Evolutionary conservation across 2,113 vertebrate genomes (phyloP), one percentile per base, ranked within the genome.

Genomic region (Calyptomena viridis): DNA sequence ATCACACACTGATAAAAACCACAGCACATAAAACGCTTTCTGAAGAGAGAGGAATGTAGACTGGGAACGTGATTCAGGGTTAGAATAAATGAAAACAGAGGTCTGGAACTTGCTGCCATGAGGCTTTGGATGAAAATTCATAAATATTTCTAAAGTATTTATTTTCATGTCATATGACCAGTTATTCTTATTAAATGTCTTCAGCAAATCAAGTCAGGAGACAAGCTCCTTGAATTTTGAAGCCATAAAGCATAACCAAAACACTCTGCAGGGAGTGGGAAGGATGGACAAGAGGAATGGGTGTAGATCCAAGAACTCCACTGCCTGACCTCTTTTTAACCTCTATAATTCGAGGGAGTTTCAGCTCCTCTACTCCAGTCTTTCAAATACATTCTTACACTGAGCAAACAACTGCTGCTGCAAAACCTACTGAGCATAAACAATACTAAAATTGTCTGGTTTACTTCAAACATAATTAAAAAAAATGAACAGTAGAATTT

Each of bases 141-240:
- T 64, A 89, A 73, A 50, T 82, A 89, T 84, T 95, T 93, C 86
- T 30, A 7, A 94, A 74, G 73, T 84, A 82, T 67, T 96, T 92
- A 35, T 84, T 95, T 93, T 94, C 56, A 64, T 82, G 69, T 92
- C 77, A 59, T 87, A 75, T 2, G 7, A 78, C 33, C 35, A 59
- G 59, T 68, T 90, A 46, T 60, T 90, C 64, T 84, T 64, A 40
- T 27, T 66, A 95, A 81, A 78, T 12, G 11, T 60, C 87, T 94
- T 73, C 76, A 89, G 52, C 53, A 82, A 84, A 68, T 71, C 86
- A 89, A 6, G 59, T 81, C 74, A 93, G 55, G 50, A 82, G 71
- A 68, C 10, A 4, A 60, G 55, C 46, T 95, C 40, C 44, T 84
- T 68, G n/a, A 79, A 52, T 93, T 80, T 15, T 80, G 71, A 85